A percentile compares a stretch with the other conserved stretches of the same genome.
Conservation (phyloP, 2,113 vertebrate genomes). For the Mustela nigripes region DNA sequence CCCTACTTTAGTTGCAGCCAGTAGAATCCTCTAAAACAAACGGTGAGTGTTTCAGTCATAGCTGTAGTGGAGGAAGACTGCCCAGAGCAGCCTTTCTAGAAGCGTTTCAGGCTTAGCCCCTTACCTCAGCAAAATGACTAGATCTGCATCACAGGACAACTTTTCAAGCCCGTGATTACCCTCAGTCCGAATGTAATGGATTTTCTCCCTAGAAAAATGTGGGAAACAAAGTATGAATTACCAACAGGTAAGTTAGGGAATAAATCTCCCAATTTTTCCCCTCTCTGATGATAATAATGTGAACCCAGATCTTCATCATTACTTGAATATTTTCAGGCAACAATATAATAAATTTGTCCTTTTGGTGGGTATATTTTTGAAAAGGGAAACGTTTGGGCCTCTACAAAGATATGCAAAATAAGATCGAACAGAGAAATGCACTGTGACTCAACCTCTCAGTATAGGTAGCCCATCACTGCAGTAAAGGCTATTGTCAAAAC, state of each 20-base stretch:
- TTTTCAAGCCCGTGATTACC: conserved; percentile 97
- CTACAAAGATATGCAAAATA: not conserved
- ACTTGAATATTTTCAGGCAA: not conserved
- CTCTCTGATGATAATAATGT: not conserved
- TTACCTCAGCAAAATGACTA: conserved; percentile 98
- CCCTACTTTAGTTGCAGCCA: not conserved
- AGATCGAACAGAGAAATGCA: not conserved
- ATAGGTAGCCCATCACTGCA: not conserved
- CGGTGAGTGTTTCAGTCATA: not conserved
- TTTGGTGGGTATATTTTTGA: not conserved
- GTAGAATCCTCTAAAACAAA: not conserved
- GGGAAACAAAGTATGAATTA: conserved; percentile 47
- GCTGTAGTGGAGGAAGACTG: not conserved
- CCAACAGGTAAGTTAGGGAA: rapidly evolving
- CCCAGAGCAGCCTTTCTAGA: not conserved
- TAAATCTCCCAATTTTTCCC: not conserved
- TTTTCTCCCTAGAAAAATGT: conserved; percentile 94
- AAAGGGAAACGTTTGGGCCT: not conserved
- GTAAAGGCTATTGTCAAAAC: not conserved
- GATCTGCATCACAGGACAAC: conserved; percentile 97
- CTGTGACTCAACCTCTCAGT: not conserved
- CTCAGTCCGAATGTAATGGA: conserved; percentile 98
- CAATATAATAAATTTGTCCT: not conserved
- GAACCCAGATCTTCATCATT: not conserved
- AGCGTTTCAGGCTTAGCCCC: not conserved